Evolutionary conservation across 2,113 vertebrate genomes (phyloP), one percentile per base, ranked within the genome.

Genomic region (Plestiodon gilberti): DNA sequence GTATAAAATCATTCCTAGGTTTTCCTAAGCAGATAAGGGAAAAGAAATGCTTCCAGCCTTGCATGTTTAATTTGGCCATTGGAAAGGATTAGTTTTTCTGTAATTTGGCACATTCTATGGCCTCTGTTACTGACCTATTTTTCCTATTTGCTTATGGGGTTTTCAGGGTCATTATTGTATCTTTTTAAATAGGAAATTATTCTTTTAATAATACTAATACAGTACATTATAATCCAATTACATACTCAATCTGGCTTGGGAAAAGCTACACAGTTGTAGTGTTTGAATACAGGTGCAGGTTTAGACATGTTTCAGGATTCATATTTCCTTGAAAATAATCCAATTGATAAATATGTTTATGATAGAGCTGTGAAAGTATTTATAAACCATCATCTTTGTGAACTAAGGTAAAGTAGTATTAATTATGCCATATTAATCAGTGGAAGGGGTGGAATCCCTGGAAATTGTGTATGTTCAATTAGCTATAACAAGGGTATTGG

Each of bases 51-150:
- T 78, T 92, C 11, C 0, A 73, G 78, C 61, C 17, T 64, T 20
- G 89, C 86, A 92, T 95, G 87, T 96, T 96, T 96, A 82, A 89
- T 88, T 93, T 96, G 95, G 89, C 93, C 35, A 64, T 92, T 90
- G 76, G 89, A 83, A 76, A 82, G 82, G 89, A 91, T 94, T 91
- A 89, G 83, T 79, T 61, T 89, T 94, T 88, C 75, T 89, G 90
- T 92, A 87, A 94, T 90, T 96, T 96, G 94, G 93, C 93, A 83
- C 90, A 59, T 88, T 94, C 89, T 84, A 78, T 90, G 93, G 84
- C 92, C 89, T 93, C 38, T 18, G 76, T 90, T 92, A 80, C 65
- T 90, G 87, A 85, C 87, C 30, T 3, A 22, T 84, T 92, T 90
- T 94, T 82, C 57, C n/a, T 89, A 85, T 84, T 40, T 93, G 91